phyloP scores from a whole-genome alignment of 2,113 vertebrate species.

The Sardina pilchardus region DNA sequence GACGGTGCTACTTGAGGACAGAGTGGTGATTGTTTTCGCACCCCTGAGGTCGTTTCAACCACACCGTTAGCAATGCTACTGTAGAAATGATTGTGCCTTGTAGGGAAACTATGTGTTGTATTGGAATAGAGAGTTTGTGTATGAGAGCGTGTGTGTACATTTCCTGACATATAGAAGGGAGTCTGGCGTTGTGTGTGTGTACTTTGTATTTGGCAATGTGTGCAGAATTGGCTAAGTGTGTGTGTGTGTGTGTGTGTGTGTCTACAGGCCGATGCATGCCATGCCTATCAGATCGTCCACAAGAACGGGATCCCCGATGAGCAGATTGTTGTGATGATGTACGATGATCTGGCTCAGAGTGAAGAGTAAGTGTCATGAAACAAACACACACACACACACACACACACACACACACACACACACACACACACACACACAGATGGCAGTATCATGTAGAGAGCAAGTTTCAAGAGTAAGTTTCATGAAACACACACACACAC shows the following conservation, averaged over 20 bases:
- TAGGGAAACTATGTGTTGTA: background rate
- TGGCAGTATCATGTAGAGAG: too few species aligned
- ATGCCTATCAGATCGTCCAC: slow-evolving; percentile 95
- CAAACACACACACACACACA: background rate
- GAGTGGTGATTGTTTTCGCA: background rate
- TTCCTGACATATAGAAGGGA: too few species aligned
- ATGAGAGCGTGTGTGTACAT: too few species aligned
- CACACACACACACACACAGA: background rate
- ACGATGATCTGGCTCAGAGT: slow-evolving; percentile 86
- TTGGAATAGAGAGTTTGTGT: background rate
- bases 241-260: background rate
- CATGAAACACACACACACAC: background rate
- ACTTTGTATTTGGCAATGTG: background rate
- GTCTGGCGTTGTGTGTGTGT: background rate
- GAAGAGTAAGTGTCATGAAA: slow-evolving; percentile 77
- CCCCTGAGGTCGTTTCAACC: background rate
- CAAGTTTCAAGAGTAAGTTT: slow-evolving; percentile 87
- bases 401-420: background rate
- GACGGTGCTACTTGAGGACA: background rate
- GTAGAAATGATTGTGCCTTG: background rate
- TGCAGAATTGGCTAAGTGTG: background rate
- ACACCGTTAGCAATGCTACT: background rate
- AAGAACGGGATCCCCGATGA: slow-evolving; percentile 92
- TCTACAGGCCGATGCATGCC: slow-evolving; percentile 88
- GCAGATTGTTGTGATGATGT: slow-evolving; percentile 99